Percentiles rank a stretch among this genome's conserved stretches.
Evolutionary conservation across 2,113 vertebrate species (phyloP).

Genomic region (Upupa epops): DNA sequence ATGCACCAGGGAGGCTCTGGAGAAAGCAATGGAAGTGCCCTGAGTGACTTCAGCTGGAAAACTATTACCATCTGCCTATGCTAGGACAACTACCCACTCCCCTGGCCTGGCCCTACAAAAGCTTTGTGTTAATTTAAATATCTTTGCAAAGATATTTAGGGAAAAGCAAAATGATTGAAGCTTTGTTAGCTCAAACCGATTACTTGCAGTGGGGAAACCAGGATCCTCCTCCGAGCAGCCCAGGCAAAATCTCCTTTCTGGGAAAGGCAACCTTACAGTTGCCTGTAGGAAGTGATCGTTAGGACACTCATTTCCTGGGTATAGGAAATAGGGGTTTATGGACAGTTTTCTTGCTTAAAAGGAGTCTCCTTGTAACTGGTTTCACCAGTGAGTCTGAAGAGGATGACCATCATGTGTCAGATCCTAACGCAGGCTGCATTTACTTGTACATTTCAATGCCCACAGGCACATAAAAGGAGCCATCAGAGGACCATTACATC

Average conservation of each 20-base stretch:
- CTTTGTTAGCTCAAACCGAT: not conserved
- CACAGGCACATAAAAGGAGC: slow-evolving; percentile 32
- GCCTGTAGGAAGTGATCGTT: not conserved
- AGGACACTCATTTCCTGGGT: not conserved
- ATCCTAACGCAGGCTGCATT: not conserved
- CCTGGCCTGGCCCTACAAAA: not conserved
- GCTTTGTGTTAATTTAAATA: not conserved
- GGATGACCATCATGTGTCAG: not conserved
- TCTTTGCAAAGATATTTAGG: not conserved
- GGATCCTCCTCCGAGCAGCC: not conserved
- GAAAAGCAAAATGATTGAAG: not conserved
- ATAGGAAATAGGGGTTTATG: not conserved
- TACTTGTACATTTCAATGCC: slow-evolving; percentile 35
- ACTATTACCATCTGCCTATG: not conserved
- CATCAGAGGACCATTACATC: slow-evolving; percentile 18
- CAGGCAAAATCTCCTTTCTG: not conserved
- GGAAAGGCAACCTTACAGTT: not conserved
- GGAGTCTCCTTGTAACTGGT: not conserved
- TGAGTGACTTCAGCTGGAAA: not conserved
- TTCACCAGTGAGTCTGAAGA: not conserved
- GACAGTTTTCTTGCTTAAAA: not conserved
- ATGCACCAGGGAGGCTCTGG: not conserved
- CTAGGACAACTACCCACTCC: not conserved
- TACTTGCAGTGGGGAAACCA: not conserved
- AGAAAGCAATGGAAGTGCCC: not conserved